Conservation (phyloP, 2,797 vertebrate genomes). For the Linurgus olivaceus region DNA sequence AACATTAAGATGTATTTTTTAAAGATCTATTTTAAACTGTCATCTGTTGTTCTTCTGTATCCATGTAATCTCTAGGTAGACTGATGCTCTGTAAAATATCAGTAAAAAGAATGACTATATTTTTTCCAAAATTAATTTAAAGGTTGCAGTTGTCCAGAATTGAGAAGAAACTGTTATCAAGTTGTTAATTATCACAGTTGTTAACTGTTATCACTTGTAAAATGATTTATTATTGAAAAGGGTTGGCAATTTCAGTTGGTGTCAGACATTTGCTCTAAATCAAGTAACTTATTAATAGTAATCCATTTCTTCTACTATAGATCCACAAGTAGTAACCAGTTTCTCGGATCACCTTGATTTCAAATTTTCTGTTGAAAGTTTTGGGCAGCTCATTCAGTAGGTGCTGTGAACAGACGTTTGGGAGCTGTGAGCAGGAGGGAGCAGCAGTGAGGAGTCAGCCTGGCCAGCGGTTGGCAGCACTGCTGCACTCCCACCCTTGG, state of each 20-base stretch:
- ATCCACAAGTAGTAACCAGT: background rate
- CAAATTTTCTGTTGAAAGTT: background rate
- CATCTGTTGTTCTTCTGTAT: background rate
- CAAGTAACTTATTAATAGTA: background rate
- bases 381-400: background rate
- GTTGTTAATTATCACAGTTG: background rate
- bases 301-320: background rate
- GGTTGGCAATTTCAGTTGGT: background rate
- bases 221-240: background rate
- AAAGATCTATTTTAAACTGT: background rate
- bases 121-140: background rate
- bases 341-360: background rate
- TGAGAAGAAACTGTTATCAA: background rate
- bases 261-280: background rate
- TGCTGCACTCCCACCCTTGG: background rate
- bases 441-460: background rate
- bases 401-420: accelerated
- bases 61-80: background rate
- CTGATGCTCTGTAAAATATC: background rate
- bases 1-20: background rate
- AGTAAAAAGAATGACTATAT: background rate
- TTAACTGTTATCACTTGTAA: background rate
- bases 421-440: background rate
- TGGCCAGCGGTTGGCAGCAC: accelerated
- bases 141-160: background rate